phyloP scores from a whole-genome alignment of 2,797 vertebrate genomes.

The Muraenolepis orangiensis region DNA sequence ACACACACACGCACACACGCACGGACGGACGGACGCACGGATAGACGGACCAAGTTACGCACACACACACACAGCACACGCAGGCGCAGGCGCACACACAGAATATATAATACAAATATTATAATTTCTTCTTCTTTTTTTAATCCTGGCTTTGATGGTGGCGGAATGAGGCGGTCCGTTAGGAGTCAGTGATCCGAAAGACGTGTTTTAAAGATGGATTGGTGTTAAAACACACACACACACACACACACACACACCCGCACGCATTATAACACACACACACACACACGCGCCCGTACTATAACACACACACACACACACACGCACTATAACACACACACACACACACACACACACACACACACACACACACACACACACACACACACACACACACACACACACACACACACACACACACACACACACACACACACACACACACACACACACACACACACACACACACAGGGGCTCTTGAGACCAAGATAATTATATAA shows the following conservation, averaged over 20 bases:
- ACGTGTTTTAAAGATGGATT: constrained; percentile 34
- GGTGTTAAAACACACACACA: constrained; percentile 8
- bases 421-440: not conserved
- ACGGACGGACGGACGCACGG: no score
- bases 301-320: no score
- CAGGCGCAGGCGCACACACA: not conserved
- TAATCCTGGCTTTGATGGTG: constrained; percentile 2
- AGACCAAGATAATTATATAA: no score
- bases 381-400: no score
- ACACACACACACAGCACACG: not conserved
- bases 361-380: no score
- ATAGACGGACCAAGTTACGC: no score
- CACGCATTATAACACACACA: no score
- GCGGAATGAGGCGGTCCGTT: constrained; percentile 31
- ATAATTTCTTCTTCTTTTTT: no score
- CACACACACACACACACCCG: not conserved
- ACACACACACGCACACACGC: not conserved
- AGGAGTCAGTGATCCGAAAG: constrained; percentile 27
- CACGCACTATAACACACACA: not conserved
- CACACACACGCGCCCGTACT: no score
- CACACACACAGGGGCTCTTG: no score
- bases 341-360: not conserved
- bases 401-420: no score
- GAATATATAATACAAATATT: no score
- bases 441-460: not conserved